A percentile compares a stretch with the other conserved stretches of the same genome.
phyloP scores from a whole-genome alignment of 2,797 vertebrate genomes.

The Cirrhinus mrigala region DNA sequence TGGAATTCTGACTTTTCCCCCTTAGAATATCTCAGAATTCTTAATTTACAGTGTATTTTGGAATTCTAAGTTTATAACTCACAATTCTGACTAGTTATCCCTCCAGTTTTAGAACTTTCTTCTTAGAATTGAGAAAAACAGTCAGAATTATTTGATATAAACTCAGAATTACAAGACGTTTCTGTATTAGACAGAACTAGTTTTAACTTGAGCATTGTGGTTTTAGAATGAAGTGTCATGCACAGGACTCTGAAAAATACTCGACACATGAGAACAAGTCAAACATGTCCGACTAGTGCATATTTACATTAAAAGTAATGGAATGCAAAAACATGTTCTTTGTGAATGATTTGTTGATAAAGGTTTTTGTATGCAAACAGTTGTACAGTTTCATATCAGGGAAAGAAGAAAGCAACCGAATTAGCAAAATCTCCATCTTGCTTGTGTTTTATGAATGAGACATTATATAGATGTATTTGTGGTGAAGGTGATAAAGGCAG shows the following conservation, averaged over 20 bases:
- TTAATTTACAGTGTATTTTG: no score
- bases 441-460: not conserved
- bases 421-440: not conserved
- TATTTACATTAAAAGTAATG: not conserved
- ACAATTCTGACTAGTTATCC: no score
- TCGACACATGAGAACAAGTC: not conserved
- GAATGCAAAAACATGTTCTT: not conserved
- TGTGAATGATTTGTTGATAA: not conserved
- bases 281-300: not conserved
- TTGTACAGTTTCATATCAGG: not conserved
- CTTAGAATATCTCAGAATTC: no score
- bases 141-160: no score
- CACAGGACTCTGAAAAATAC: no score
- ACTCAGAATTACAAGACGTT: no score
- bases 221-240: not conserved
- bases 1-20: no score
- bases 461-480: not conserved
- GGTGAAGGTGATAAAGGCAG: not conserved
- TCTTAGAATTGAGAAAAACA: no score
- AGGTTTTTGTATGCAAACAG: not conserved
- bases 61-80: no score
- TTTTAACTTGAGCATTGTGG: not conserved
- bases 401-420: not conserved
- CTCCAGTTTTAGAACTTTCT: no score
- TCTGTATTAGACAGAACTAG: not conserved